Evolutionary conservation across 1,140 invertebrate genomes (phyloP), one percentile per base, ranked within the genome.

Genomic region (Hesperophylax magnus): DNA sequence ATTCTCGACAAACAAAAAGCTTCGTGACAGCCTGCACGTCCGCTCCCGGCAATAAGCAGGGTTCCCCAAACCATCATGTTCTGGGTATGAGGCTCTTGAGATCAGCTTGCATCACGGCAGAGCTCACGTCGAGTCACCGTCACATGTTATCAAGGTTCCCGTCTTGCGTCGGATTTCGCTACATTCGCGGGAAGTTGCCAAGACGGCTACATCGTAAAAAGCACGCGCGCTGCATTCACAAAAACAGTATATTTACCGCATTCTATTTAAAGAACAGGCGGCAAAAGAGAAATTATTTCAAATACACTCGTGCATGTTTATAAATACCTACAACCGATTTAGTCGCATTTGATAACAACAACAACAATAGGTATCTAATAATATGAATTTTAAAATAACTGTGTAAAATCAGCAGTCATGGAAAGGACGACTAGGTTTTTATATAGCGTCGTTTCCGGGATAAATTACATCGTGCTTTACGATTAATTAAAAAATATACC

Each of bases 181-280:
- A 71, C 18, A 27, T 71, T 47, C n/a, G 67, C 18, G 67, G 18
- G 39, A 47, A 14, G 47, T 71, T 71, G 67, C 67, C 67, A 71
- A 71, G 67, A 71, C 63, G 63, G 39, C 63, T n/a, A 34, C 27
- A 18, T 71, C 67, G 39, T 71, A 71, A 71, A 65, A 24, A 71
- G 31, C 67, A 52, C 67, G 34, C 31, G 67, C 67, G 3, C 39
- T 71, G 67, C 67, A 52, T 71, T 31, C 34, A 71, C 18, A 14
- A 52, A 31, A 31, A 34, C 63, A 17, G 2, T 34, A 67, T 67
- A 22, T 61, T 27, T 31, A 67, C 31, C 6, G 17, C n/a, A 31
- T 31, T 34, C 63, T 67, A 67, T 27, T 67, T 67, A 34, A 31
- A 67, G 63, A 67, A 15, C 31, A 15, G n/a, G 24, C 5, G 56